phyloP scores from a whole-genome alignment of 2,888 invertebrate species.

The Callimorpha dominula region DNA sequence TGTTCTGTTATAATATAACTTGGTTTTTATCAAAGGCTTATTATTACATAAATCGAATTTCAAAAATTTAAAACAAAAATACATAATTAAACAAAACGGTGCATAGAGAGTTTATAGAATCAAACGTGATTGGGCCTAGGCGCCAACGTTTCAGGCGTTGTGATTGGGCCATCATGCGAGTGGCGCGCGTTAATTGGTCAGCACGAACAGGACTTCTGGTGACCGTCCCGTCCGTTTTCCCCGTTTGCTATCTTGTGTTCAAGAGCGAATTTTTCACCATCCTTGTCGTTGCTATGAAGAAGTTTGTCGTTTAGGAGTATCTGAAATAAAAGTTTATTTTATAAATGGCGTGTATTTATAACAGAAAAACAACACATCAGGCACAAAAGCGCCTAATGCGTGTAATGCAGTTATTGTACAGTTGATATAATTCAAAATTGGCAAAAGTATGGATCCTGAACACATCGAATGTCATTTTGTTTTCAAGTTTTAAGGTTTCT shows the following conservation, averaged over 20 bases:
- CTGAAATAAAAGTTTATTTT: conserved; percentile 73
- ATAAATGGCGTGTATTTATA: not conserved
- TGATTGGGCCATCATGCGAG: conserved; percentile 51
- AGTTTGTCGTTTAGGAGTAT: conserved; percentile 93
- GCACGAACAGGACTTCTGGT: conserved; percentile 87
- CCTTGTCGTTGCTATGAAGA: conserved; percentile 90
- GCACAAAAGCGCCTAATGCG: not conserved
- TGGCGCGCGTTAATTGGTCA: conserved; percentile 77
- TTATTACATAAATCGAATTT: conserved; percentile 21
- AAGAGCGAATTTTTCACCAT: conserved; percentile 90
- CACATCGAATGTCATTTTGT: not conserved
- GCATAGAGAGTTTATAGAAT: conserved; percentile 44
- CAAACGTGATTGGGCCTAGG: conserved; percentile 43
- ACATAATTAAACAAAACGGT: conserved; percentile 26
- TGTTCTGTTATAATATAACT: not conserved
- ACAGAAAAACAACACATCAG: not conserved
- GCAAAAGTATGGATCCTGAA: not conserved
- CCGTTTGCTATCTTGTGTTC: conserved; percentile 86
- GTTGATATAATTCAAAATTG: not conserved
- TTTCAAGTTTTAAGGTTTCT: not conserved
- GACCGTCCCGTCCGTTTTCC: conserved; percentile 74
- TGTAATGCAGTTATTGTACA: not conserved
- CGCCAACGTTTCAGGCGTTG: conserved; percentile 44
- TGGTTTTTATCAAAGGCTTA: not conserved
- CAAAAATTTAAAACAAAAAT: conserved; percentile 18